A percentile compares a stretch with the other conserved stretches of the same genome.
Evolutionary conservation across 2,113 vertebrate species (phyloP).

Genomic region (Heterotilapia buettikoferi): DNA sequence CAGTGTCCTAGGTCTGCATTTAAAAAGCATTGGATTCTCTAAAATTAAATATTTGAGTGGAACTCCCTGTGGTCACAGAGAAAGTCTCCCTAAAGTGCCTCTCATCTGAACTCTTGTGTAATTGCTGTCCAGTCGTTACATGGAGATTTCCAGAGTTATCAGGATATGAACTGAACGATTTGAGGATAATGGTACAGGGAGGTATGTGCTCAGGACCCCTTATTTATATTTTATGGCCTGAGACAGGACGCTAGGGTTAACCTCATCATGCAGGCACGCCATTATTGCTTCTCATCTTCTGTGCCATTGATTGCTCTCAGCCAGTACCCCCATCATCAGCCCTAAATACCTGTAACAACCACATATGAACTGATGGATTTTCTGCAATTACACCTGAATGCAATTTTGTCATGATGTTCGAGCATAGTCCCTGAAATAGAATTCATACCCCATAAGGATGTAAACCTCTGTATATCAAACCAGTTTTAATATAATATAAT

Average conservation of each 20-base stretch:
- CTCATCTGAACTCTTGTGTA: neutral
- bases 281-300: slow-evolving; percentile 66
- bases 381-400: slow-evolving; percentile 32
- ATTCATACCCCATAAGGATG: slow-evolving; percentile 1
- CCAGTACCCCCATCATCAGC: slow-evolving; percentile 47
- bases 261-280: slow-evolving; percentile 49
- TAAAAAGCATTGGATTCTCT: neutral
- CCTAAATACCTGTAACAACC: slow-evolving; percentile 59
- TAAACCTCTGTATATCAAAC: neutral
- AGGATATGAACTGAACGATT: slow-evolving; percentile 14
- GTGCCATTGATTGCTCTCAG: slow-evolving; percentile 62
- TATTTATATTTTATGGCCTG: slow-evolving; percentile 58
- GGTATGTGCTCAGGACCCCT: slow-evolving; percentile 16
- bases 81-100: neutral
- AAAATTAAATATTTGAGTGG: neutral
- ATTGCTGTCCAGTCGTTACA: neutral
- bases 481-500: neutral
- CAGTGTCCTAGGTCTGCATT: neutral
- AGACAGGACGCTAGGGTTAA: slow-evolving; percentile 42
- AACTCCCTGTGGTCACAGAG: neutral
- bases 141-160: neutral
- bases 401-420: neutral
- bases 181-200: slow-evolving; percentile 20
- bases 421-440: neutral
- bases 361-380: slow-evolving; percentile 51